Evolutionary conservation across 1,140 invertebrate species (phyloP), one percentile per base, ranked within the genome.

Genomic region (Coptotermes formosanus): DNA sequence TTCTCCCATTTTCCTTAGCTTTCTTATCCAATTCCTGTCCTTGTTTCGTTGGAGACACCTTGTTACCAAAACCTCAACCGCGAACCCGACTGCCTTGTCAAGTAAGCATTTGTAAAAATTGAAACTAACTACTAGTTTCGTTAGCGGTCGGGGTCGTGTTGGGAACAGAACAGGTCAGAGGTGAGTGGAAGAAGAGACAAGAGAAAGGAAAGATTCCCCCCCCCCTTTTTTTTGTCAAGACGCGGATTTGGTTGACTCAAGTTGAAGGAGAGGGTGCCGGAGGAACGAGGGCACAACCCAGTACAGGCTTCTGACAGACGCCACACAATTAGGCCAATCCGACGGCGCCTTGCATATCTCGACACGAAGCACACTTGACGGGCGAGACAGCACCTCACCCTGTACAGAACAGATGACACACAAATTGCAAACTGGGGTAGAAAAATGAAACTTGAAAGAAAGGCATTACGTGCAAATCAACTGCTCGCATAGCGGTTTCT

Each of bases 271-370:
- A 75, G 64, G 64, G 64, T 30, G 64, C 25, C 64, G 64, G 64
- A 12, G n/a, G 64, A 75, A 75, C 16, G n/a, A 75, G 64, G 64
- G 30, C 64, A 0, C 52, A 55, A 55, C 52, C 52, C 30, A 38
- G 43, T 9, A 45, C 75, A n/a, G 45, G 6, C 38, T 86, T 86
- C n/a, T 69, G 69, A 82, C 81, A 86, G 81, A 48, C 75, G n/a
- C 38, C 84, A 69, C 84, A 87, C 86, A 87, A 87, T 87, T 87
- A 85, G 86, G 86, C 86, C 86, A 85, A 85, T 87, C 84, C 45
- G 6, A 69, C 21, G 69, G 75, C 44, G 43, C 59, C 82, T 84
- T 52, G 30, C 83, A 45, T 52, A 30, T 14, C 19, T 52, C 48
- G 83, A 75, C 64, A 75, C 25, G 64, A 75, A 30, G 64, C 1